These are phyloP conservation scores for Cecidostiba fungosa DNA, from an alignment of 2,888 invertebrate genomes.

Conservation along the genomic window DNA sequence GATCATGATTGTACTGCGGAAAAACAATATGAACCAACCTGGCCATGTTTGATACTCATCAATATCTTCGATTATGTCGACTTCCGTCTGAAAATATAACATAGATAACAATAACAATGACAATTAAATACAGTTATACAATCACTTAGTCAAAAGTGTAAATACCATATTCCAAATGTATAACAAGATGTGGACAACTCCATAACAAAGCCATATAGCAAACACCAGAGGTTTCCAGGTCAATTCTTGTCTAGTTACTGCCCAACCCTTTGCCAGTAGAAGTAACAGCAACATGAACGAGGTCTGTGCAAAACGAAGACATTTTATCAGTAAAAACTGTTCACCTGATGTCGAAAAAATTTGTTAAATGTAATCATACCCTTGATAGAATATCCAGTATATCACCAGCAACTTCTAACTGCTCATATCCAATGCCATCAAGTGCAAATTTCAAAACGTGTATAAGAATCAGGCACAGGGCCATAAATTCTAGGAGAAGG, in stretches of 20 bases:
- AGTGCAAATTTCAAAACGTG: slow-evolving; percentile 95
- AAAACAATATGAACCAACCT: slow-evolving; percentile 94
- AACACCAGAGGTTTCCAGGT: slow-evolving; percentile 92
- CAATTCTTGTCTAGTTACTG: slow-evolving; percentile 94
- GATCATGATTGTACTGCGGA: slow-evolving; percentile 92
- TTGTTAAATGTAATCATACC: slow-evolving; percentile 80
- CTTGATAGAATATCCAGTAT: slow-evolving; percentile 95
- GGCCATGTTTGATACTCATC: slow-evolving; percentile 99
- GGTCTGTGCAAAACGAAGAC: slow-evolving; percentile 83
- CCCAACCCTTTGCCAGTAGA: slow-evolving; percentile 98
- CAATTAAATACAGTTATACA: background rate
- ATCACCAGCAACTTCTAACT: slow-evolving; percentile 93
- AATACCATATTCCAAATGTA: slow-evolving; percentile 98
- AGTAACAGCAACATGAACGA: slow-evolving; percentile 96
- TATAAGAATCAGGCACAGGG: slow-evolving; percentile 92
- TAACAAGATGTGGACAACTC: slow-evolving; percentile 93
- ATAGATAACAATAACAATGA: background rate
- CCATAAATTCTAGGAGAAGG: slow-evolving; percentile 91
- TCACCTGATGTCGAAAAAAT: background rate
- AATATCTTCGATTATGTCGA: slow-evolving; percentile 97
- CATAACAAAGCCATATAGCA: slow-evolving; percentile 95
- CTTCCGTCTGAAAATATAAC: slow-evolving; percentile 88
- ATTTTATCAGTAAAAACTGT: background rate
- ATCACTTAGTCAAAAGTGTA: slow-evolving; percentile 64
- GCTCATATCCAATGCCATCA: slow-evolving; percentile 93